These are phyloP conservation scores for Chrysomela aeneicollis DNA, from an alignment of 2,888 invertebrate species.

Conservation along the genomic window DNA sequence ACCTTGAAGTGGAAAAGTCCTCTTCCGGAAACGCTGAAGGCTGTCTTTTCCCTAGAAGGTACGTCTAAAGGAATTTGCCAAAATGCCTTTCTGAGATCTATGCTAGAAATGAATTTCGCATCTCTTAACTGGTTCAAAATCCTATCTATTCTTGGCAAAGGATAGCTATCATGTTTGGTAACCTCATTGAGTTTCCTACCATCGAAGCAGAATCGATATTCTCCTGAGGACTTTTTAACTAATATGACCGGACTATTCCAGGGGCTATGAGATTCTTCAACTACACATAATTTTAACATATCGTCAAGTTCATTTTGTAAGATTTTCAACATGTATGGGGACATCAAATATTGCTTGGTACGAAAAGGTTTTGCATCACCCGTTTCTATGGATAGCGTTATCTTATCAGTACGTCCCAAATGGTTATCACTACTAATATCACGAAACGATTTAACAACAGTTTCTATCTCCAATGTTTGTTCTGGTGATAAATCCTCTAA, in stretches of 20 bases:
- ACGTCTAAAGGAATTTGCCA: slow-evolving; percentile 41
- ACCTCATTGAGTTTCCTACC: slow-evolving; percentile 27
- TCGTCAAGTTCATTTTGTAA: slow-evolving; percentile 35
- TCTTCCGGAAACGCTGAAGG: slow-evolving; percentile 43
- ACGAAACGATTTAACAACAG: too few species aligned
- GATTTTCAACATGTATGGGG: slow-evolving; percentile 21
- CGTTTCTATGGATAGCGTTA: slow-evolving; percentile 35
- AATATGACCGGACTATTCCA: slow-evolving; percentile 45
- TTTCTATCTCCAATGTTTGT: too few species aligned
- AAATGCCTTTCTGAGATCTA: slow-evolving; percentile 37
- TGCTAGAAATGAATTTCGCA: background rate
- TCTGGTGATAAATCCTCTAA: too few species aligned
- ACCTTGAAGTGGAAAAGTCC: slow-evolving; percentile 28
- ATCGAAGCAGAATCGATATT: slow-evolving; percentile 6
- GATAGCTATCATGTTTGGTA: slow-evolving; percentile 23
- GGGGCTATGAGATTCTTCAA: slow-evolving; percentile 41
- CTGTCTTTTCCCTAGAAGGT: slow-evolving; percentile 43
- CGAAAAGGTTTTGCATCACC: slow-evolving; percentile 36
- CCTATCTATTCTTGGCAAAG: slow-evolving; percentile 28
- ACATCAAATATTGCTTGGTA: slow-evolving; percentile 26
- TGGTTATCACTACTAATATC: too few species aligned
- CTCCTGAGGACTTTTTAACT: slow-evolving; percentile 21
- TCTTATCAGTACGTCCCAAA: slow-evolving; percentile 34
- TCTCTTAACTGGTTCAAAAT: slow-evolving; percentile 32
- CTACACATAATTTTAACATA: slow-evolving; percentile 41